Base-by-base conservation (phyloP, 2,113 vertebrate genomes). In the Lichenostomus cassidix region DNA sequence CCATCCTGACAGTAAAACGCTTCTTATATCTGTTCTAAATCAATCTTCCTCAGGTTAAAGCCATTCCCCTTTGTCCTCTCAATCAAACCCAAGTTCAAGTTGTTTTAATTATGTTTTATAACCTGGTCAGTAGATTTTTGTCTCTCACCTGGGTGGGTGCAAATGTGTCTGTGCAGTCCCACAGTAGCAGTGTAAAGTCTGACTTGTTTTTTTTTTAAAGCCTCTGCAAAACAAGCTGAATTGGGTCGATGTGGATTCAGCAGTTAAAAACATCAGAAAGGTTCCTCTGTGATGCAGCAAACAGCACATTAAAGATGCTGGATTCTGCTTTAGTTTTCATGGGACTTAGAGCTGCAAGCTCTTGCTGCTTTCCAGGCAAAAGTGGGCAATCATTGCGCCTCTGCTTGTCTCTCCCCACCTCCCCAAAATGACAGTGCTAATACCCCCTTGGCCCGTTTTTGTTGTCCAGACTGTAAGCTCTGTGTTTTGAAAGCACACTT, bases 191-290 rank as follows among this genome's bases (percentile, higher is more conserved):
- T 7, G 46, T 52, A 17, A 50, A 44, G 37, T 15, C 88, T 80
- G 49, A 8, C 49, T 52, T 60, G 53, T 7, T 69, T 62, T 59
- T 33, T 44, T 58, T 69, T 18, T 12, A 19, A 69, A 52, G 17
- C 31, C 59, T 67, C 52, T 46, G 64, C 89, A 75, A 67, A 91
- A 62, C 87, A 49, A 69, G 28, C 83, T 29, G 71, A 49, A 78
- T 20, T 33, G 79, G 87, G 71, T 37, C 44, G 70, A 46, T 59
- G 75, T 31, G 62, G 41, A 79, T 77, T 85, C 55, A 19, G 84
- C 58, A 76, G 63, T 82, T 89, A 50, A 79, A 89, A 79, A 47
- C 67, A n/a, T 65, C 74, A 53, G 74, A 41, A 81, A 78, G 89
- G 73, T 50, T 94, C 73, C 69, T 75, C n/a, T 75, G 78, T 60